Evolutionary conservation across 1,140 invertebrate species (phyloP).

Genomic region (Eurosta solidaginis): DNA sequence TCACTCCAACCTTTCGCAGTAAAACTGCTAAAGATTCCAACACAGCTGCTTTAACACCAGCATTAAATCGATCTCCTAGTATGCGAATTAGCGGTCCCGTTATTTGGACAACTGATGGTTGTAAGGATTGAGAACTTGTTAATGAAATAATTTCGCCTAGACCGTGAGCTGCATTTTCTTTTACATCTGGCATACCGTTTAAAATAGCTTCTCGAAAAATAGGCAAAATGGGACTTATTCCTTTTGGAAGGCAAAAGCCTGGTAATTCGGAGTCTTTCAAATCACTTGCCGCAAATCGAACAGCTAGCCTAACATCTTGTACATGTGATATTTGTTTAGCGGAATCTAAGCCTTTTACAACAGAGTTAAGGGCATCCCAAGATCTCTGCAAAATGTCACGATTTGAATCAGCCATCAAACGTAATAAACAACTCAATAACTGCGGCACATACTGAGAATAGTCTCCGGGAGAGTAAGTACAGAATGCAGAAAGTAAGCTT

Average conservation of each 20-base stretch:
- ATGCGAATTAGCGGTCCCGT: conserved; percentile 97
- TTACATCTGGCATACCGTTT: conserved; percentile 91
- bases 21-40: conserved; percentile 91
- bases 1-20: conserved; percentile 87
- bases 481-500: conserved; percentile 87
- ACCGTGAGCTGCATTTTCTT: conserved; percentile 93
- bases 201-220: conserved; percentile 96
- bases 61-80: conserved; percentile 92
- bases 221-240: conserved; percentile 90
- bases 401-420: conserved; percentile 81
- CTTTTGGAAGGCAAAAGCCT: conserved; percentile 95
- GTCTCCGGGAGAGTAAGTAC: conserved; percentile 84
- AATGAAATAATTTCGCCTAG: conserved; percentile 90
- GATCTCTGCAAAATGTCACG: conserved; percentile 80
- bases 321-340: conserved; percentile 84
- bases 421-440: conserved; percentile 84
- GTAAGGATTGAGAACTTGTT: conserved; percentile 82
- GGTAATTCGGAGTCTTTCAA: conserved; percentile 82
- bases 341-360: conserved; percentile 85
- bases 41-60: conserved; percentile 93
- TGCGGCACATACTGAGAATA: conserved; percentile 86
- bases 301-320: conserved; percentile 86
- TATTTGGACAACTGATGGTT: conserved; percentile 94
- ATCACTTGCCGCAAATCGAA: conserved; percentile 87
- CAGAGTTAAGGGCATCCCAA: conserved; percentile 88